Base-by-base conservation (phyloP, 2,797 vertebrate species). In the Amphiprion clarkii region DNA sequence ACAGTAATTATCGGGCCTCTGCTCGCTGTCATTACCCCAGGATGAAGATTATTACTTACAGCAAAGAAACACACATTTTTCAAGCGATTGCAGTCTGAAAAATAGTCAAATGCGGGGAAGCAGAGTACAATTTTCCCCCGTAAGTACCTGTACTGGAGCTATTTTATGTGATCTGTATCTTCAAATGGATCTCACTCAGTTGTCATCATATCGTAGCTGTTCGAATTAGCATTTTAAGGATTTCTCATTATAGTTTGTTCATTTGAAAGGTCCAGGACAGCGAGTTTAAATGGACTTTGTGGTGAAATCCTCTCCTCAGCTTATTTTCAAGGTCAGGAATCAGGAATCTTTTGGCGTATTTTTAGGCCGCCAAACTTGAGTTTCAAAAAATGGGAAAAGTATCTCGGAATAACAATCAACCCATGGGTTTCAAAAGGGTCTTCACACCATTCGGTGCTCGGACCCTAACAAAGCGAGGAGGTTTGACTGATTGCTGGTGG, bases 21-120 rank as follows among this genome's bases (percentile, higher is more conserved):
- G 2, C 53, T 2, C 1, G 59, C 76, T 69, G 83, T 51, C 72
- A 31, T 69, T 60, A 25, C 59, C 76, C 7, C 3, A n/a, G 16
- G 49, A 74, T 46, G 64, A 61, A 52, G 49, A 62, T 69, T 71
- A 52, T 67, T 64, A 40, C 60, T 63, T 14, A 14, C n/a, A 39
- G 73, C 29, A 27, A 1, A 36, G 33, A 51, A 11, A 52, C 40
- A 39, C 19, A 57, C 2, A 51, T 60, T 73, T 69, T 39, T 63
- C 54, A 74, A 60, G 31, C 42, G 65, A 29, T 51, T 33, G n/a
- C 53, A 1, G 16, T 19, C 13, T 46, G 27, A 53, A 60, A 70
- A 64, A 59, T 19, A 29, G 5, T 40, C 42, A 36, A 25, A n/a
- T 16, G 23, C 13, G 25, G 44, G 42, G 44, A 36, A 36, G 46